Conservation (phyloP, 2,113 vertebrate species). For the Struthio camelus region DNA sequence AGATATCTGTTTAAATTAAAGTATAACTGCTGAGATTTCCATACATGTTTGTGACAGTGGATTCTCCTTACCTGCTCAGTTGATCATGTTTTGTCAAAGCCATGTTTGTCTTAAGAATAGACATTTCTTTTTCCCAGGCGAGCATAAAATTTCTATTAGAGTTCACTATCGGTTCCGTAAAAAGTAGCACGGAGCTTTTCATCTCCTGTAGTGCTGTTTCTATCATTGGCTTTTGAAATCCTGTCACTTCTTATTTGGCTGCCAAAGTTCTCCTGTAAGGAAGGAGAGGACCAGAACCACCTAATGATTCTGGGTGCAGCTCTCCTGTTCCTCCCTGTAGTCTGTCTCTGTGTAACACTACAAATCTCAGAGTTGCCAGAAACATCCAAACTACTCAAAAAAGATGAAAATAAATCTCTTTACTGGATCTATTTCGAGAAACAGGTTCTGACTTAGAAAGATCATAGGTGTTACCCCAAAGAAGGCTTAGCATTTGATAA, state of each 20-base stretch:
- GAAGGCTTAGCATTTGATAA: conserved; percentile 14
- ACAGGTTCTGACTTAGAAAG: conserved; percentile 47
- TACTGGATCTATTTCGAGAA: conserved; percentile 61
- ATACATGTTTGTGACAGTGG: not conserved
- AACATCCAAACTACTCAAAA: conserved; percentile 43
- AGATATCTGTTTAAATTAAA: not conserved
- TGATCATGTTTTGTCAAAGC: not conserved
- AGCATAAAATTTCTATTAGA: conserved; percentile 21
- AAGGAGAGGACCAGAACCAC: conserved; percentile 7
- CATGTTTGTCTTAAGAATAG: conserved; percentile 15
- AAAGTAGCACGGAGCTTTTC: not conserved
- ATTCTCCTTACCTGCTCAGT: not conserved
- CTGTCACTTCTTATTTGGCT: conserved; percentile 27
- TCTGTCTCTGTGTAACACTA: not conserved
- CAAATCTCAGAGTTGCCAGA: conserved; percentile 36
- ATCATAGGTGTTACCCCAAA: conserved; percentile 44
- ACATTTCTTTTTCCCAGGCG: conserved; percentile 20
- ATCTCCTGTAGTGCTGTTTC: conserved; percentile 2
- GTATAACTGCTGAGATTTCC: not conserved
- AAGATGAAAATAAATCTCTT: conserved; percentile 57
- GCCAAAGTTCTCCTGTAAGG: conserved; percentile 8
- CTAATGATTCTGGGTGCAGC: not conserved
- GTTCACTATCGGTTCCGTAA: not conserved
- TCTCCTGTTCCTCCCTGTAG: not conserved
- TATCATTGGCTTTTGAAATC: conserved; percentile 33